phyloP scores from a whole-genome alignment of 2,797 vertebrate species.

The Salmo trutta region DNA sequence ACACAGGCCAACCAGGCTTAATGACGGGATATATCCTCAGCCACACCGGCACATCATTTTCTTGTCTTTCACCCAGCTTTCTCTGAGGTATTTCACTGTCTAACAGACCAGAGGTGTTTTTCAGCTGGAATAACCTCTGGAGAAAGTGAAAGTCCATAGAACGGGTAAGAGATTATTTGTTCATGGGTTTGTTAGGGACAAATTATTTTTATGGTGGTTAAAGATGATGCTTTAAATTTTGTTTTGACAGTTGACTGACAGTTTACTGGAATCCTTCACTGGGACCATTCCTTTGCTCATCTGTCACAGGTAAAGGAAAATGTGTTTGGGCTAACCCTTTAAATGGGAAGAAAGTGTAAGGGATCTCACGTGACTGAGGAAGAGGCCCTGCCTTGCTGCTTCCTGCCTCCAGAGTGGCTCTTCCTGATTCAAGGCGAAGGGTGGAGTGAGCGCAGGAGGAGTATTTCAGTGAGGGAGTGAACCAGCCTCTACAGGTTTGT shows the following conservation, averaged over 20 bases:
- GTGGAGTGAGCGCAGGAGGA: conserved; percentile 47
- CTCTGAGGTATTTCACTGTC: not conserved
- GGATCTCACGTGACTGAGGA: conserved; percentile 36
- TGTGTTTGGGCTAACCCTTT: not conserved
- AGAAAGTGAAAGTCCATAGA: not conserved
- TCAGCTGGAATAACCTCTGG: not conserved
- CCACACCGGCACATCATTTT: too few species aligned
- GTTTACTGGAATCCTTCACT: not conserved
- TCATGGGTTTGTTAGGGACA: not conserved
- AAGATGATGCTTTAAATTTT: too few species aligned
- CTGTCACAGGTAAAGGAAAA: not conserved
- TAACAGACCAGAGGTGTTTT: not conserved
- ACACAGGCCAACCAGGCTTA: too few species aligned
- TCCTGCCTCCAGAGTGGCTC: conserved; percentile 44
- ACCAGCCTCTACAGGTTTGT: conserved; percentile 51
- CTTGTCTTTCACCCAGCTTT: not conserved
- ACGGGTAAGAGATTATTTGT: not conserved
- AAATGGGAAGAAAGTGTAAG: conserved; percentile 20
- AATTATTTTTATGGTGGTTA: too few species aligned
- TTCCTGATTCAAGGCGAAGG: conserved; percentile 50
- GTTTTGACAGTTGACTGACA: too few species aligned
- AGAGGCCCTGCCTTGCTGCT: conserved; percentile 33
- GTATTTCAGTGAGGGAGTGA: conserved; percentile 21
- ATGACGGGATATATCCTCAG: too few species aligned
- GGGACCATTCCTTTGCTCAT: not conserved